Evolutionary conservation across 2,888 invertebrate genomes (phyloP).

Genomic region (Hesperia comma): DNA sequence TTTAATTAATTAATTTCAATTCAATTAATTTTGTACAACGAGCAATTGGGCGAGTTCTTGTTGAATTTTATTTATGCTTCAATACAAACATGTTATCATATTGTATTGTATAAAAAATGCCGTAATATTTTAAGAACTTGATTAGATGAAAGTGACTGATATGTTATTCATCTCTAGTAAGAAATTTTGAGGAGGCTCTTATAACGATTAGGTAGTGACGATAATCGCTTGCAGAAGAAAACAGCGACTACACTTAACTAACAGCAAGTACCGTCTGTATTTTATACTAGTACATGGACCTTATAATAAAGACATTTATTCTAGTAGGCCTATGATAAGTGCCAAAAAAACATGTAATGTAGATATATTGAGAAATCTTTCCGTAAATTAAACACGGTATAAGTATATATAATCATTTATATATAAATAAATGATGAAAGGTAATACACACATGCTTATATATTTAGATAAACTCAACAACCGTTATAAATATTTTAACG

Average conservation of each 20-base stretch:
- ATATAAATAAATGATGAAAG: background rate
- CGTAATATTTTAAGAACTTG: constrained; percentile 35
- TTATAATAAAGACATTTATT: constrained; percentile 57
- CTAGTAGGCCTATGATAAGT: constrained; percentile 70
- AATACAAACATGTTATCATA: too few species aligned
- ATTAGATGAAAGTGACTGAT: constrained; percentile 53
- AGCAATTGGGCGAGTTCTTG: too few species aligned
- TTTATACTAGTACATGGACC: constrained; percentile 68
- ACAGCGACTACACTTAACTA: constrained; percentile 69
- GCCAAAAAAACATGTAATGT: constrained; percentile 34
- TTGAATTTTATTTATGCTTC: too few species aligned
- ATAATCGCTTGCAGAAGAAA: constrained; percentile 57
- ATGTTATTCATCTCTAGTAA: constrained; percentile 61
- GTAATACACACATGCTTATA: background rate
- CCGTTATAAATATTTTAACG: background rate
- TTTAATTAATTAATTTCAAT: too few species aligned
- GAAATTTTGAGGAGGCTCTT: constrained; percentile 25
- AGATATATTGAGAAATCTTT: background rate
- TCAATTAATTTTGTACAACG: too few species aligned
- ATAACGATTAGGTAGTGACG: constrained; percentile 41
- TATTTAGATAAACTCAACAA: background rate
- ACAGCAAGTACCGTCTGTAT: constrained; percentile 71
- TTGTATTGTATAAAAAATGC: background rate
- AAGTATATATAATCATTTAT: background rate
- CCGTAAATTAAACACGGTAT: background rate